phyloP scores from a whole-genome alignment of 2,113 vertebrate genomes.

The Enhydra lutris region DNA sequence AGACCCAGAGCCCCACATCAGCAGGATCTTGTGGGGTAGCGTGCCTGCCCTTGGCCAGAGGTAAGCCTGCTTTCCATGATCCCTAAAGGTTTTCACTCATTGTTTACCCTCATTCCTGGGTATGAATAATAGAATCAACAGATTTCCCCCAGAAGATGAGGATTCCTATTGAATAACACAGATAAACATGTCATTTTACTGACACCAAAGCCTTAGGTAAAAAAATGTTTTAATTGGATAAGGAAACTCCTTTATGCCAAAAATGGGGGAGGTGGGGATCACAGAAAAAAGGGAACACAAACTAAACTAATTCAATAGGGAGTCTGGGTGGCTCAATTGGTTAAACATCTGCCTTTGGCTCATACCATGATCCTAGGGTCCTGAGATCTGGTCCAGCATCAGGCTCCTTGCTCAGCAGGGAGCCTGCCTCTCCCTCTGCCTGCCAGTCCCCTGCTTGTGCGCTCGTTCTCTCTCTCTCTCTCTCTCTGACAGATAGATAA shows the following conservation, averaged over 20 bases:
- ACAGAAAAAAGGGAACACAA: neutral
- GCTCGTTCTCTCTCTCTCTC: no score
- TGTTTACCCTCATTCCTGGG: neutral
- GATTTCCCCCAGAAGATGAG: neutral
- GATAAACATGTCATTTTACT: neutral
- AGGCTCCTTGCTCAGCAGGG: no score
- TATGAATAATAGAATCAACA: neutral
- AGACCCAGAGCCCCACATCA: neutral
- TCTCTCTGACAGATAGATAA: no score
- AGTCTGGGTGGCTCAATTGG: no score
- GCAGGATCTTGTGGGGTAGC: neutral
- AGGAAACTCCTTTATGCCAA: neutral
- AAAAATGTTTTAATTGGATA: neutral
- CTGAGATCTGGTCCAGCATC: no score
- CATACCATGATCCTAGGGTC: no score
- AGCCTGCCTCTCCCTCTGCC: no score
- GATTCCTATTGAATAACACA: neutral
- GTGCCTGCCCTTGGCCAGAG: neutral
- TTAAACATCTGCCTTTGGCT: no score
- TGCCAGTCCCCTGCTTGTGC: no score
- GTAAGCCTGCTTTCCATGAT: neutral
- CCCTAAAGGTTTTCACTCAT: neutral
- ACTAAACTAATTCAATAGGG: neutral
- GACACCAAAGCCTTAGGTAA: conserved; percentile 41
- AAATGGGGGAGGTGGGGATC: neutral